phyloP scores from a whole-genome alignment of 2,797 vertebrate genomes.

The Decapterus maruadsi region DNA sequence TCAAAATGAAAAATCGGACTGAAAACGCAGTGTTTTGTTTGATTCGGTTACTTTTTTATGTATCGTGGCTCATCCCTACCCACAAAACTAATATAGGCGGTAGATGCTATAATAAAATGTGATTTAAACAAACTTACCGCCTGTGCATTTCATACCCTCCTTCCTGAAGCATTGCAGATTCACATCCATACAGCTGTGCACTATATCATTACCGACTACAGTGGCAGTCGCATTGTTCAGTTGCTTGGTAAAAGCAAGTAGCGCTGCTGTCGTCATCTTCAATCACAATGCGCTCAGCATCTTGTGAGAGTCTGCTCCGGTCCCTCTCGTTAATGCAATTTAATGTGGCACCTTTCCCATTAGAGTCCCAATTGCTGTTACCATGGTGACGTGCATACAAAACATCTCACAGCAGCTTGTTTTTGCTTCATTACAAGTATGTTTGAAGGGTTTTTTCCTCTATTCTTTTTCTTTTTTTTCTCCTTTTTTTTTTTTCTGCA shows the following conservation, averaged over 20 bases:
- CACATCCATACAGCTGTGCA: constrained; percentile 8
- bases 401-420: constrained; percentile 59
- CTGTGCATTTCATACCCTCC: not conserved
- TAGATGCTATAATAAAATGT: constrained; percentile 13
- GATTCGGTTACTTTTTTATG: not conserved
- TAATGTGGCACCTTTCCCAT: constrained; percentile 56
- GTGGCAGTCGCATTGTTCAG: constrained; percentile 17
- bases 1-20: not conserved
- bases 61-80: not conserved
- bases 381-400: constrained; percentile 62
- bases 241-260: constrained; percentile 31
- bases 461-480: constrained; percentile 1
- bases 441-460: constrained; percentile 47
- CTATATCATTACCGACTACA: not conserved
- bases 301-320: constrained; percentile 9
- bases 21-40: constrained; percentile 9
- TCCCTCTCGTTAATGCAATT: constrained; percentile 64
- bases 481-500: constrained; percentile 11
- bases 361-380: constrained; percentile 57
- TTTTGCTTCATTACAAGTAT: constrained; percentile 68
- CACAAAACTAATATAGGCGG: constrained; percentile 2
- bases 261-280: constrained; percentile 25
- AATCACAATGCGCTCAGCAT: constrained; percentile 29
- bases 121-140: constrained; percentile 26
- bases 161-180: constrained; percentile 6